Percentiles rank a stretch among this genome's conserved stretches.
Evolutionary conservation across 1,140 invertebrate species (phyloP).

Genomic region (Tetragonula clypearis): DNA sequence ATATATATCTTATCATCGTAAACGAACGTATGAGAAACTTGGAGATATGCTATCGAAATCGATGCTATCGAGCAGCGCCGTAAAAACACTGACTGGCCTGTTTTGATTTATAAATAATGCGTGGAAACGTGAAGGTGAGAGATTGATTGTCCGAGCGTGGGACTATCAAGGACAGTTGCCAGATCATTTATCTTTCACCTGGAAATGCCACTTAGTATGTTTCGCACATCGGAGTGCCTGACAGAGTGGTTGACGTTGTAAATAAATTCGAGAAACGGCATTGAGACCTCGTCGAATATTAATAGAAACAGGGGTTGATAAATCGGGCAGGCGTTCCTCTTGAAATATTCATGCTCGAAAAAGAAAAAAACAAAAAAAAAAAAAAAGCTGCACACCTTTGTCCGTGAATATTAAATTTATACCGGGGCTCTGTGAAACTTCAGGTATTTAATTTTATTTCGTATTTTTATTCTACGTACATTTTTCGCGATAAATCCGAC

Average conservation of each 20-base stretch:
- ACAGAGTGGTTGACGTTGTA: neutral
- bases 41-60: neutral
- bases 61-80: neutral
- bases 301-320: neutral
- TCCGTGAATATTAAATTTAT: too few species aligned
- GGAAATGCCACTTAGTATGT: neutral
- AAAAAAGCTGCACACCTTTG: neutral
- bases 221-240: neutral
- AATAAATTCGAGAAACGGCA: neutral
- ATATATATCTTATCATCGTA: too few species aligned
- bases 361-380: neutral
- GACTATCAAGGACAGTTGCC: neutral
- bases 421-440: too few species aligned
- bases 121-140: neutral
- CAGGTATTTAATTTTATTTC: neutral
- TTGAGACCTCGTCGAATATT: neutral
- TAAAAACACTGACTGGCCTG: neutral
- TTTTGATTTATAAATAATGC: conserved; percentile 6
- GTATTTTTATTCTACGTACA: neutral
- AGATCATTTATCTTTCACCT: conserved; percentile 1
- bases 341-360: too few species aligned
- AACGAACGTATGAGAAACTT: too few species aligned
- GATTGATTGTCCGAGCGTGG: neutral
- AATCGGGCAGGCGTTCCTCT: neutral
- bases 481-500: too few species aligned